phyloP scores from a whole-genome alignment of 2,888 invertebrate species.

The Cepaea hortensis region DNA sequence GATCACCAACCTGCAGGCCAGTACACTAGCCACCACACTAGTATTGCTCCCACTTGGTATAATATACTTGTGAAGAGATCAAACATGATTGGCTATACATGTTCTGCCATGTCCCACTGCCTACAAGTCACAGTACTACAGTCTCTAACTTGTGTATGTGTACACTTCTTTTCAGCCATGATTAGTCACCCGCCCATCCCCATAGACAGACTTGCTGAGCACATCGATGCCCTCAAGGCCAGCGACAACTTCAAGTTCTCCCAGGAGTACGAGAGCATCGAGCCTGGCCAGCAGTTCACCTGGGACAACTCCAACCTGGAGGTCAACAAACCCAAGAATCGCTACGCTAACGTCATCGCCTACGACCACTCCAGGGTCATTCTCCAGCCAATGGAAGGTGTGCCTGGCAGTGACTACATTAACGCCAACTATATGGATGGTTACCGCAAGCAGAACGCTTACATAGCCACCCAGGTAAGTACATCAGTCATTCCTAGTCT shows the following conservation, averaged over 20 bases:
- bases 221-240: constrained; percentile 95
- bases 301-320: constrained; percentile 99
- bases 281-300: constrained; percentile 99
- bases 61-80: background rate
- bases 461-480: constrained; percentile 92
- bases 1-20: no score
- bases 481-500: no score
- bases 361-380: constrained; percentile 98
- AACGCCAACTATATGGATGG: constrained; percentile 99
- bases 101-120: background rate
- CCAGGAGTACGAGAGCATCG: constrained; percentile 97
- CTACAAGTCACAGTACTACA: background rate
- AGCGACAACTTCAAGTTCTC: constrained; percentile 98
- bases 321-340: constrained; percentile 97
- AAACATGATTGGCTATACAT: background rate
- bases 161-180: constrained; percentile 65
- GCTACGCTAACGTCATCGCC: constrained; percentile 98
- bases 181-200: constrained; percentile 93
- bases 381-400: constrained; percentile 90
- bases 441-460: constrained; percentile 97
- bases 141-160: background rate
- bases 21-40: no score
- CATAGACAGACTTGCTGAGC: constrained; percentile 92
- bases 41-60: no score
- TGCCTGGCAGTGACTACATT: constrained; percentile 96